These are phyloP conservation scores for Charanyca ferruginea DNA, from an alignment of 2,888 invertebrate genomes.

Conservation along the genomic window DNA sequence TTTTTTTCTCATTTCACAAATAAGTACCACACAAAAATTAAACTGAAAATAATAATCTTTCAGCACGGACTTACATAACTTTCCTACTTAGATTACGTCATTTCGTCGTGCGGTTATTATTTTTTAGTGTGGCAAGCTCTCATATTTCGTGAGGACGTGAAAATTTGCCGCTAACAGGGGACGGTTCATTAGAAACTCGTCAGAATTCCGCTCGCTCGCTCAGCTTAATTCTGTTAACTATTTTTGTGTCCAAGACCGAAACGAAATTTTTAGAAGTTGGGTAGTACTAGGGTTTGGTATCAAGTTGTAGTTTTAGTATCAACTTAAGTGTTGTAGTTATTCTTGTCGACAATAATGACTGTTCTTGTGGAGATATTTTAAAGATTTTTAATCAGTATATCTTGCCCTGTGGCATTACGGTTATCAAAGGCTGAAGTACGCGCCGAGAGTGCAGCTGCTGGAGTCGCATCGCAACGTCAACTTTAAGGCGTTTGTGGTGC, in stretches of 20 bases:
- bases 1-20: constrained; percentile 20
- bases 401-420: too few relatives aligned
- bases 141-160: constrained; percentile 67
- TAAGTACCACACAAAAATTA: constrained; percentile 28
- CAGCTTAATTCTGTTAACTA: constrained; percentile 85
- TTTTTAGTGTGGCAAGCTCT: constrained; percentile 67
- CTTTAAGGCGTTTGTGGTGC: too few relatives aligned
- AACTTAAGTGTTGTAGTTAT: constrained; percentile 2
- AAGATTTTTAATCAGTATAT: not conserved
- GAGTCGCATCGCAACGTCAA: too few relatives aligned
- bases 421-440: too few relatives aligned
- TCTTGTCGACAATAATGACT: not conserved
- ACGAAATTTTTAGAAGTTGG: constrained; percentile 64
- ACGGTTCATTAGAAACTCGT: constrained; percentile 80
- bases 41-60: constrained; percentile 30
- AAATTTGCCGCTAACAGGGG: constrained; percentile 63
- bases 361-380: not conserved
- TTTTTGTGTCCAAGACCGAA: constrained; percentile 81
- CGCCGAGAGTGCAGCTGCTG: too few relatives aligned
- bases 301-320: constrained; percentile 28
- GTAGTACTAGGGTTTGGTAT: constrained; percentile 43
- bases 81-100: constrained; percentile 59
- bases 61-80: constrained; percentile 40
- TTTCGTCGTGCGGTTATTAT: constrained; percentile 61
- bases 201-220: constrained; percentile 76